Percentiles rank a stretch among this genome's conserved stretches.
Conservation (phyloP, 1,140 invertebrate species). For the Mya arenaria region DNA sequence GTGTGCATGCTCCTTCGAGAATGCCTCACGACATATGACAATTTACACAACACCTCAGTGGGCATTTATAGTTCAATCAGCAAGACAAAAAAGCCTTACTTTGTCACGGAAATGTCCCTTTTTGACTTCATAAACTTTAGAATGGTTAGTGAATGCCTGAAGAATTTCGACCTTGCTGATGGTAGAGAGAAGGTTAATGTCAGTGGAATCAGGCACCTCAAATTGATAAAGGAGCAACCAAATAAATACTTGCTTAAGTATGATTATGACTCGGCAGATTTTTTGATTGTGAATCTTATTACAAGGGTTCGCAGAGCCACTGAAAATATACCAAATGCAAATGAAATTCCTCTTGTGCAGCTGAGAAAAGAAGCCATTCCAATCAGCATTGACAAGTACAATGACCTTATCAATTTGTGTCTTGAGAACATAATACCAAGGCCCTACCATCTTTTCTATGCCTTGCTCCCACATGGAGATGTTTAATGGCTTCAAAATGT, state of each 20-base stretch:
- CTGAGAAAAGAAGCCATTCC: not conserved
- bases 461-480: not conserved
- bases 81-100: not conserved
- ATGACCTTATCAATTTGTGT: not conserved
- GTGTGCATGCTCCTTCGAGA: constrained; percentile 25
- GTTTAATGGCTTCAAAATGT: too few relatives aligned
- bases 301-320: too few relatives aligned
- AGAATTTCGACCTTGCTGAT: constrained; percentile 19
- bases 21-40: not conserved
- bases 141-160: not conserved
- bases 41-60: constrained; percentile 12
- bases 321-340: not conserved
- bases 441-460: not conserved
- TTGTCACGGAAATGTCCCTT: not conserved
- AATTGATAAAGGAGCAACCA: too few relatives aligned
- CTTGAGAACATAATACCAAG: not conserved
- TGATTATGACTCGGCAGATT: too few relatives aligned
- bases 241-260: too few relatives aligned
- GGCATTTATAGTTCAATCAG: not conserved
- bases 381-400: not conserved
- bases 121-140: not conserved
- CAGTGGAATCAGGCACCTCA: too few relatives aligned
- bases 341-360: not conserved
- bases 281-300: too few relatives aligned
- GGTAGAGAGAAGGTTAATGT: too few relatives aligned